A percentile compares a stretch with the other conserved stretches of the same genome.
Conservation (phyloP, 2,797 vertebrate genomes). For the Rhabdomys pumilio region DNA sequence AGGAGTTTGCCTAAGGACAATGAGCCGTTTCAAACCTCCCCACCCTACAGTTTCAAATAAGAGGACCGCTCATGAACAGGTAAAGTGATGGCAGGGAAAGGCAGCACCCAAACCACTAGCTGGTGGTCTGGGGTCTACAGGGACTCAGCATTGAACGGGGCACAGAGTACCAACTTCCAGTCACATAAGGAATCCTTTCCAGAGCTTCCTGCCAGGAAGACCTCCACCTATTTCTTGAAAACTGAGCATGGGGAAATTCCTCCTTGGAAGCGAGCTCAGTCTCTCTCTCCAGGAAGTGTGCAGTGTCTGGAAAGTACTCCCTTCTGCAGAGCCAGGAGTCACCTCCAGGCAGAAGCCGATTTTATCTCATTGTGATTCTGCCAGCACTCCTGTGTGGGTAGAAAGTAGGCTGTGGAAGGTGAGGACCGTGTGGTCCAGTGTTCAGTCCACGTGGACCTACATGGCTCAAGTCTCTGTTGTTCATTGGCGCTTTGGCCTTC, state of each 20-base stretch:
- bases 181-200: not conserved
- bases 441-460: not conserved
- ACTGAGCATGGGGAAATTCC: not conserved
- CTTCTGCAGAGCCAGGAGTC: not conserved
- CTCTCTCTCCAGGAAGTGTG: not conserved
- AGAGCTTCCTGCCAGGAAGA: not conserved
- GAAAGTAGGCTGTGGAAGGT: not conserved
- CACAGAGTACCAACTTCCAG: not conserved
- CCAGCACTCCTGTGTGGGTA: not conserved
- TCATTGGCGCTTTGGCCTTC: not conserved
- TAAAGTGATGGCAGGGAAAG: not conserved
- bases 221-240: conserved; percentile 37
- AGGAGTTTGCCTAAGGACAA: not conserved
- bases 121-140: not conserved
- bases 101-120: not conserved
- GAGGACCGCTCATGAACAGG: not conserved
- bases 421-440: not conserved
- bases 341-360: not conserved
- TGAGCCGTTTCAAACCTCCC: not conserved
- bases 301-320: not conserved
- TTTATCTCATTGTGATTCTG: not conserved
- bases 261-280: not conserved
- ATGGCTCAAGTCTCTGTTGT: not conserved
- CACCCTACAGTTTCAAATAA: not conserved
- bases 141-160: not conserved